phyloP scores from a whole-genome alignment of 2,797 vertebrate species.

The Myiotriccus ornatus region DNA sequence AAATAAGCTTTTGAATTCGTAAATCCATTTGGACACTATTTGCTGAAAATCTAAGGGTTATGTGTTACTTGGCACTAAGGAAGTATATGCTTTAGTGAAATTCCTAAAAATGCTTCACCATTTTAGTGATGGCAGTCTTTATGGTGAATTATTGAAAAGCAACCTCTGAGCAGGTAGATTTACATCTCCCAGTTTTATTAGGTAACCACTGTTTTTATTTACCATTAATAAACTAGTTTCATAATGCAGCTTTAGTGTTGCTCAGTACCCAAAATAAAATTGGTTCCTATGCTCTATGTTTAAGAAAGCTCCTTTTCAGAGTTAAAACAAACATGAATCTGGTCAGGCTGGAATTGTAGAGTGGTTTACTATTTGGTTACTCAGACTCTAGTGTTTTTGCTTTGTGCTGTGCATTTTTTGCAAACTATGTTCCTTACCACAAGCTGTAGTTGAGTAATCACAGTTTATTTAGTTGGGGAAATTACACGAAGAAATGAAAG shows the following conservation, averaged over 20 bases:
- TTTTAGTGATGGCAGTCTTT: background rate
- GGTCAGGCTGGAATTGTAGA: background rate
- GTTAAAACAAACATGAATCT: background rate
- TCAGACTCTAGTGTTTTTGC: background rate
- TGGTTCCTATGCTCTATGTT: background rate
- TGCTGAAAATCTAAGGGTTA: background rate
- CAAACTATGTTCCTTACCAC: background rate
- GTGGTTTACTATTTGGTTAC: background rate
- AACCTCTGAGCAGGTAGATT: background rate
- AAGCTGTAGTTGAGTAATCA: background rate
- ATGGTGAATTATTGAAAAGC: background rate
- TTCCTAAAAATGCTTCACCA: background rate
- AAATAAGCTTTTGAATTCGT: constrained; percentile 8
- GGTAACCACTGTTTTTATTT: background rate
- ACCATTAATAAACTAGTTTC: background rate
- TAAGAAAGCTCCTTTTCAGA: background rate
- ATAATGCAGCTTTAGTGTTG: background rate
- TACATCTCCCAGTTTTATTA: background rate
- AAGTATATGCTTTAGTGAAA: background rate
- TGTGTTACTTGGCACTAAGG: background rate
- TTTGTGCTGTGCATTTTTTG: background rate
- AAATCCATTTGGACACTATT: constrained; percentile 22
- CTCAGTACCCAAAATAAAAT: background rate
- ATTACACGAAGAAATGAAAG: background rate
- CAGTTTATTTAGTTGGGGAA: background rate